Conservation (phyloP, 2,113 vertebrate species). For the Scolopax mira region DNA sequence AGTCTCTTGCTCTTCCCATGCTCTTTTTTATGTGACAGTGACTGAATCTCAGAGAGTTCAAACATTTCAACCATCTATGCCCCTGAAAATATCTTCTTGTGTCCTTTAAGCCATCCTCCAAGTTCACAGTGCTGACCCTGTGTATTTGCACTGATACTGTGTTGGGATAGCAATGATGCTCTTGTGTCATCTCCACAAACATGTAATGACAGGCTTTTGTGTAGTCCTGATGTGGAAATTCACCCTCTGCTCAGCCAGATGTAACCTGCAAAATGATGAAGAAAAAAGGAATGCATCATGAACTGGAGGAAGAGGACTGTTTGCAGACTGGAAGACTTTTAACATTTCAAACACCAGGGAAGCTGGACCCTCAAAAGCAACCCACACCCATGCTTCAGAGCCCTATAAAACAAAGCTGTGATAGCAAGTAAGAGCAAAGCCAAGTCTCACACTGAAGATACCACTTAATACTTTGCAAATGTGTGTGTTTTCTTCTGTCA, state of each 20-base stretch:
- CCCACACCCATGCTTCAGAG: background rate
- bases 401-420: background rate
- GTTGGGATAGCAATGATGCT: background rate
- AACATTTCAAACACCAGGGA: background rate
- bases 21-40: background rate
- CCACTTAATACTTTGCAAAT: constrained; percentile 3
- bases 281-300: background rate
- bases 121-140: background rate
- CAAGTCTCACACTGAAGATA: background rate
- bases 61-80: background rate
- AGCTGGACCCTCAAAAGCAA: background rate
- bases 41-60: background rate
- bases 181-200: background rate
- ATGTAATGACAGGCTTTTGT: background rate
- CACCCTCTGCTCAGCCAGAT: background rate
- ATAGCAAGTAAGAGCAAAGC: background rate
- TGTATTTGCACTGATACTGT: background rate
- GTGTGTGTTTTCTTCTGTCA: background rate
- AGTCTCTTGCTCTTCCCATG: background rate
- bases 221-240: background rate
- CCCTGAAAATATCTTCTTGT: background rate
- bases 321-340: background rate
- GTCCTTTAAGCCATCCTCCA: background rate
- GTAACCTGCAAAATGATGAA: background rate
- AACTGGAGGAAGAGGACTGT: background rate